These are phyloP conservation scores for Zaprionus africanus DNA, from an alignment of 1,140 invertebrate genomes.

Conservation along the genomic window DNA sequence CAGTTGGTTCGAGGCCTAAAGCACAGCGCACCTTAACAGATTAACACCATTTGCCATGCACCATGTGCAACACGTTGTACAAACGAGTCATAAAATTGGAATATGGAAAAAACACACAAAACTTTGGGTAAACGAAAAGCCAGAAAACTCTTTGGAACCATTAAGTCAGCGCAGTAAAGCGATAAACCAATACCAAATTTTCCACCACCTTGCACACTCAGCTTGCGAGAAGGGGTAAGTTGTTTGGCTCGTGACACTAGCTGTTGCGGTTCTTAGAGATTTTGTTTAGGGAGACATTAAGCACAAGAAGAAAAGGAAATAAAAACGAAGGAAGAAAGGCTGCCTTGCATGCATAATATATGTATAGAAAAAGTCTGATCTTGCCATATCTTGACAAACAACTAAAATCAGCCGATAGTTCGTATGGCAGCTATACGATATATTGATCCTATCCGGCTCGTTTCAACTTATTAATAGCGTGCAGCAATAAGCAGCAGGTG, in stretches of 20 bases:
- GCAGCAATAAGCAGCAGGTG: too few relatives aligned
- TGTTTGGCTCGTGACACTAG: neutral
- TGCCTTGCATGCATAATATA: too few relatives aligned
- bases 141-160: neutral
- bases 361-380: too few relatives aligned
- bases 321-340: too few relatives aligned
- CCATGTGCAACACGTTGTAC: slow-evolving; percentile 7
- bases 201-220: neutral
- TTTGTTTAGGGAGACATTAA: too few relatives aligned
- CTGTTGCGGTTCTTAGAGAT: neutral
- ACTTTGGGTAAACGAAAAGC: neutral
- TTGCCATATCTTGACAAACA: too few relatives aligned
- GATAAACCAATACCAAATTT: slow-evolving; percentile 4
- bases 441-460: too few relatives aligned
- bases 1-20: slow-evolving; percentile 12
- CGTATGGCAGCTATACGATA: too few relatives aligned
- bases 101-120: slow-evolving; percentile 2
- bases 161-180: neutral
- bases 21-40: neutral
- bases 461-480: too few relatives aligned
- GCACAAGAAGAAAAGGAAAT: too few relatives aligned
- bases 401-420: too few relatives aligned
- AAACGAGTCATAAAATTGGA: slow-evolving; percentile 24
- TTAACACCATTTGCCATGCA: slow-evolving; percentile 21
- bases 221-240: neutral